Base-by-base conservation (phyloP, 2,888 invertebrate species). In the Falcaria lacertinaria region DNA sequence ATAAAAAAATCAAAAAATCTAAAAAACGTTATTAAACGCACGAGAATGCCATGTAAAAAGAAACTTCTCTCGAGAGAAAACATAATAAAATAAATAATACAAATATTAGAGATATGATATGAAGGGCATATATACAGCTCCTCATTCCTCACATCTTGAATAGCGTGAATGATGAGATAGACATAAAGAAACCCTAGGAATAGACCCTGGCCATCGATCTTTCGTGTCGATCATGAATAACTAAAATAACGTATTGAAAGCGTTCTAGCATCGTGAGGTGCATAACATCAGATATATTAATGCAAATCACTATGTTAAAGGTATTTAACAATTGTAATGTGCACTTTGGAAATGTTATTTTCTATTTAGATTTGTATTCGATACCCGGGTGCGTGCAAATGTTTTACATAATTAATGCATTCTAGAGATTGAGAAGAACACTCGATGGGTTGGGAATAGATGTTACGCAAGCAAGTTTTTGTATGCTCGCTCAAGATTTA, bases 341-440 rank as follows among this genome's bases (percentile, higher is more conserved):
- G n/a, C 19, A 17, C 19, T 14, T 7, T 40, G 33, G 40, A 40
- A 40, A 40, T 33, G 34, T 33, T 22, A 38, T 22, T 40, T 40
- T 40, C 40, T 40, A 40, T 40, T 40, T 11, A 34, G 17, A 33
- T 40, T 33, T 1, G 40, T 40, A 40, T 40, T 33, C 40, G 4
- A 40, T 25, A 25, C 15, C 25, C 13, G 22, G 15, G 22, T 13
- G 36, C 37, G 14, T 22, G 36, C 15, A 14, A 22, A 15, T 4
- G 22, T 37, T 37, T 19, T 37, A 37, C 37, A 37, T 37, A 37
- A 37, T 37, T 37, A 37, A 37, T 25, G 22, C 14, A 37, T 35
- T 13, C 22, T 36, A 36, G 22, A 37, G 22, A 22, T 7, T 11
- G 7, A 11, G 11, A 11, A 8, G 28, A 28, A 28, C 8, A 22